phyloP scores from a whole-genome alignment of 2,888 invertebrate species.

The Ceratothoa steindachneri region DNA sequence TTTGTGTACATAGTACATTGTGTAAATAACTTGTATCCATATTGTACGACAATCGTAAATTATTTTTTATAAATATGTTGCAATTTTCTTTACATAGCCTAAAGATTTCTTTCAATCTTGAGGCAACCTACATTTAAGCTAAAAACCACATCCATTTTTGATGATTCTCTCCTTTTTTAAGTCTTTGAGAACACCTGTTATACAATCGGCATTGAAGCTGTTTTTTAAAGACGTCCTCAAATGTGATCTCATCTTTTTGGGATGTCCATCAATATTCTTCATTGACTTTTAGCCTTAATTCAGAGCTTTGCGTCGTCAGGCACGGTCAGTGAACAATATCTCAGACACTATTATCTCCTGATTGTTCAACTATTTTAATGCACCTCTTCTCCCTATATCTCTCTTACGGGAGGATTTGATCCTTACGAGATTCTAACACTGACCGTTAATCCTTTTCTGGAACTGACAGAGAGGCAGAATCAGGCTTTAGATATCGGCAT shows the following conservation, averaged over 20 bases:
- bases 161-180: too few relatives aligned
- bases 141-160: too few relatives aligned
- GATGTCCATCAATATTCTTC: background rate
- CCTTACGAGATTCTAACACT: background rate
- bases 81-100: background rate
- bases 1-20: background rate
- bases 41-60: constrained; percentile 9
- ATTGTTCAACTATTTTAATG: too few relatives aligned
- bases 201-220: background rate
- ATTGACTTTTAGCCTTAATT: constrained; percentile 36
- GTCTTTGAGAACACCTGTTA: background rate
- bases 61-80: background rate
- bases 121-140: too few relatives aligned
- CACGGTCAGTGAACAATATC: too few relatives aligned
- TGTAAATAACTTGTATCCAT: constrained; percentile 10
- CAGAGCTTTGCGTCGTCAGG: too few relatives aligned
- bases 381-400: too few relatives aligned
- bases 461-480: background rate
- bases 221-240: constrained; percentile 23
- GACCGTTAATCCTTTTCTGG: background rate
- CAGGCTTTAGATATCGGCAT: background rate
- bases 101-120: too few relatives aligned
- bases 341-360: too few relatives aligned
- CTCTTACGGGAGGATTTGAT: background rate
- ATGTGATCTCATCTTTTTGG: constrained; percentile 35